Conservation (phyloP, 2,797 vertebrate species). For the Myotis pilosus region DNA sequence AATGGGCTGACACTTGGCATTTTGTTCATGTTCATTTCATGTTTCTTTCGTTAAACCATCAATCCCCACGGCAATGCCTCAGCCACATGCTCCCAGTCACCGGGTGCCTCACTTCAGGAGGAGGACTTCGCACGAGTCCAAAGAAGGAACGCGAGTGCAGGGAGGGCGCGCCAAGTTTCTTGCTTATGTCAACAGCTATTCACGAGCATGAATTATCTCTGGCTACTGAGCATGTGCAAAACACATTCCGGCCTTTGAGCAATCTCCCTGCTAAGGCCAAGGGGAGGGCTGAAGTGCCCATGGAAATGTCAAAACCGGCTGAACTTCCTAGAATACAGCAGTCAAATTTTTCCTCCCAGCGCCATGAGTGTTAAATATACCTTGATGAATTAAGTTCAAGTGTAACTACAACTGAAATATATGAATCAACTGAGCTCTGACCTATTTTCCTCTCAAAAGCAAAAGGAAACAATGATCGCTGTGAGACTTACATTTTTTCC, state of each 20-base stretch:
- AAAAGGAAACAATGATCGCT: conserved; percentile 54
- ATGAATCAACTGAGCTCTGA: conserved; percentile 60
- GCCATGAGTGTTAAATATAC: conserved; percentile 56
- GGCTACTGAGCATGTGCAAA: neutral
- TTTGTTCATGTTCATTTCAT: neutral
- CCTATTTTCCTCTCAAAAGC: conserved; percentile 68
- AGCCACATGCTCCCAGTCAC: conserved; percentile 21
- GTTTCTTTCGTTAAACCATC: conserved; percentile 34
- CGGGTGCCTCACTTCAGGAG: conserved; percentile 22
- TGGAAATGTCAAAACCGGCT: neutral
- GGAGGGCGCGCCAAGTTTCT: conserved; percentile 26
- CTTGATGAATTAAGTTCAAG: conserved; percentile 63
- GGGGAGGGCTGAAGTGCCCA: neutral
- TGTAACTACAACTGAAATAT: conserved; percentile 70
- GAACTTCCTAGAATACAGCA: neutral
- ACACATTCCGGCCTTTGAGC: neutral
- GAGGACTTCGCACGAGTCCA: conserved; percentile 33
- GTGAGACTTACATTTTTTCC: conserved; percentile 56
- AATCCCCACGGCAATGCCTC: conserved; percentile 38
- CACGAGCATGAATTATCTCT: conserved; percentile 37
- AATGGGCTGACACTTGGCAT: neutral
- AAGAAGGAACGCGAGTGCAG: conserved; percentile 1
- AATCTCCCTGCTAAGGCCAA: neutral
- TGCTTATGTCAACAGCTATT: conserved; percentile 56
- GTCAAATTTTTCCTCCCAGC: neutral